Evolutionary conservation across 2,113 vertebrate species (phyloP).

Genomic region (Sinosuthora webbiana): DNA sequence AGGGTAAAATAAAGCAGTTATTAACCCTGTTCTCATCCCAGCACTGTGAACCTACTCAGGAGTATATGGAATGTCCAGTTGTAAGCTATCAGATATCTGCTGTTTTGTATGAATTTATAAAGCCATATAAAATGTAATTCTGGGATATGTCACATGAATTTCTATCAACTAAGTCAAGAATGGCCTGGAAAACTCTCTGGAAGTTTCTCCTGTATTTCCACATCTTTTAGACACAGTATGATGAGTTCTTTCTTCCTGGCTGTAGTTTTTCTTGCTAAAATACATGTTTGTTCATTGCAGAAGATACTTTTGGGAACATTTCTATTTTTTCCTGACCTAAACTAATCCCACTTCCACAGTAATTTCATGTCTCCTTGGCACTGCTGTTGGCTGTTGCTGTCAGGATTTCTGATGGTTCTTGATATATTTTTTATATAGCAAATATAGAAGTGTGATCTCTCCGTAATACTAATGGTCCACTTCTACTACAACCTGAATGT

Average conservation of each 20-base stretch:
- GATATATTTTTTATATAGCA: neutral
- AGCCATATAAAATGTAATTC: neutral
- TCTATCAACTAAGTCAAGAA: neutral
- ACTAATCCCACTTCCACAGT: neutral
- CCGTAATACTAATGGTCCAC: neutral
- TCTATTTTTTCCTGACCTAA: neutral
- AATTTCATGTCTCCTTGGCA: neutral
- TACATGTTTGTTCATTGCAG: neutral
- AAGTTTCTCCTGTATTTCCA: neutral
- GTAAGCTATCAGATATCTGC: neutral
- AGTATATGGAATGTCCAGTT: neutral
- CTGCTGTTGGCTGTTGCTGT: neutral
- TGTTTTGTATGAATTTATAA: neutral
- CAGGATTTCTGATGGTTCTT: neutral
- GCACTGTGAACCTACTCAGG: neutral
- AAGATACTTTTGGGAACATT: neutral
- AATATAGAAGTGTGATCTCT: neutral
- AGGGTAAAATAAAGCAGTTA: conserved; percentile 1
- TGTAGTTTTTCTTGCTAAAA: neutral
- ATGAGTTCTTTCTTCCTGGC: neutral
- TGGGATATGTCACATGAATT: neutral
- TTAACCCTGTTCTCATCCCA: conserved; percentile 20
- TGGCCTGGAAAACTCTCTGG: neutral
- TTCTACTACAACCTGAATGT: neutral
- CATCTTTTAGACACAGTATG: neutral